Conservation (phyloP, 2,797 vertebrate species). For the Busarellus nigricollis region DNA sequence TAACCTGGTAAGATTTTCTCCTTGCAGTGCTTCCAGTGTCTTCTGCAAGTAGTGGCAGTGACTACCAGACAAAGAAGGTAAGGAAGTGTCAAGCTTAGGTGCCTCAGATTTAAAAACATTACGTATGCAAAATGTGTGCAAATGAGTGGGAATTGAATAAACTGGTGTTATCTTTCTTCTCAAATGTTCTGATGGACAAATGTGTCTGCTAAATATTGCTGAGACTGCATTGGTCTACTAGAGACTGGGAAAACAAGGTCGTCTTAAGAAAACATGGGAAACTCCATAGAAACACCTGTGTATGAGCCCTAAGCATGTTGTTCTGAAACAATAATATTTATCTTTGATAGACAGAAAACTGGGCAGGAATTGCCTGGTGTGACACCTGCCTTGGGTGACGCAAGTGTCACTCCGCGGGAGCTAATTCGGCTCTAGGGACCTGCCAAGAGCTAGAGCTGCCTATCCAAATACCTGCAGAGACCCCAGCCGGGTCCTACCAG, state of each 20-base stretch:
- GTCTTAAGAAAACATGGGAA: neutral
- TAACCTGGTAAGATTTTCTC: neutral
- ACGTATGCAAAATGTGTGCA: accelerated
- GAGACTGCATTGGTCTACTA: neutral
- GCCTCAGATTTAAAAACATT: neutral
- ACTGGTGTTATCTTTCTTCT: neutral
- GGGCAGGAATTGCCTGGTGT: neutral
- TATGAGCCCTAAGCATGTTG: neutral
- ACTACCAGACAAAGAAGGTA: slow-evolving; percentile 45
- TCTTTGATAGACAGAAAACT: neutral
- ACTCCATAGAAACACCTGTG: neutral
- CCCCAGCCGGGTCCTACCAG: too few relatives aligned
- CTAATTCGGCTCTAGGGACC: accelerated
- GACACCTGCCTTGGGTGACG: neutral
- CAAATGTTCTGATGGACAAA: neutral
- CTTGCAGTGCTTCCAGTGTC: slow-evolving; percentile 72
- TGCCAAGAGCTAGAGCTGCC: neutral
- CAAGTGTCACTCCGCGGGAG: neutral
- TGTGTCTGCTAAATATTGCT: neutral
- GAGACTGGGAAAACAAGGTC: neutral
- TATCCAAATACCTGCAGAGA: neutral
- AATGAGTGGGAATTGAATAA: neutral
- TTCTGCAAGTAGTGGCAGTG: slow-evolving; percentile 51
- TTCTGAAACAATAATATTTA: neutral
- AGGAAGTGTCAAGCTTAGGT: neutral